Evolutionary conservation across 2,797 vertebrate genomes (phyloP).

Genomic region (Chaetodon trifasciatus): DNA sequence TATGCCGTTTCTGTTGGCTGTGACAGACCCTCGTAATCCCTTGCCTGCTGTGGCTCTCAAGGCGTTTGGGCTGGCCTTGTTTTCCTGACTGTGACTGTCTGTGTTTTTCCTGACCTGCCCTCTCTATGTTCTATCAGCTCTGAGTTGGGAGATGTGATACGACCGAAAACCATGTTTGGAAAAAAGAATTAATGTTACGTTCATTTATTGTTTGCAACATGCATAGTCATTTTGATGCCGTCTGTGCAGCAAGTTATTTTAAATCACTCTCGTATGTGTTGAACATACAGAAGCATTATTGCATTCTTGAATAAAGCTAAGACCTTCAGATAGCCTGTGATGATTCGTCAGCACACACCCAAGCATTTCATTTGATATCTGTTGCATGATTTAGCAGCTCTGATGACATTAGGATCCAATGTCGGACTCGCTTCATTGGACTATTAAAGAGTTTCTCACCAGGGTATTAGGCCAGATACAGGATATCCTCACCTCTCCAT

Average conservation of each 20-base stretch:
- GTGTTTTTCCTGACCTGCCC: not conserved
- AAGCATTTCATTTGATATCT: conserved; percentile 54
- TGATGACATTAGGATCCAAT: conserved; percentile 60
- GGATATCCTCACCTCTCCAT: conserved; percentile 45
- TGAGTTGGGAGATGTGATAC: not conserved
- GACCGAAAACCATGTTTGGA: not conserved
- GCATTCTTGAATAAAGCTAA: conserved; percentile 10
- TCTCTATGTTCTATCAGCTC: not conserved
- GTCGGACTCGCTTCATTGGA: conserved; percentile 41
- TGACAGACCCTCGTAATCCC: not conserved
- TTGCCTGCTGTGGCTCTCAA: not conserved
- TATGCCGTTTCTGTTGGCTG: conserved; percentile 3
- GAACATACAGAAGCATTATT: not conserved
- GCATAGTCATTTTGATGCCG: not conserved
- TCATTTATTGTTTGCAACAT: not conserved
- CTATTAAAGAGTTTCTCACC: conserved; percentile 50
- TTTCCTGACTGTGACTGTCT: conserved; percentile 6
- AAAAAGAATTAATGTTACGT: not conserved
- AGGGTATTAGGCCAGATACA: conserved; percentile 46
- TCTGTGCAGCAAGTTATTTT: not conserved
- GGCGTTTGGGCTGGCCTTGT: not conserved
- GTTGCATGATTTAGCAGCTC: conserved; percentile 69
- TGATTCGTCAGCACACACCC: conserved; percentile 44
- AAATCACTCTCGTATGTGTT: not conserved
- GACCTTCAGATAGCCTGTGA: conserved; percentile 35